A percentile compares a stretch with the other conserved stretches of the same genome.
These are phyloP conservation scores for Baccha elongata DNA, from an alignment of 2,888 invertebrate genomes.

Conservation along the genomic window DNA sequence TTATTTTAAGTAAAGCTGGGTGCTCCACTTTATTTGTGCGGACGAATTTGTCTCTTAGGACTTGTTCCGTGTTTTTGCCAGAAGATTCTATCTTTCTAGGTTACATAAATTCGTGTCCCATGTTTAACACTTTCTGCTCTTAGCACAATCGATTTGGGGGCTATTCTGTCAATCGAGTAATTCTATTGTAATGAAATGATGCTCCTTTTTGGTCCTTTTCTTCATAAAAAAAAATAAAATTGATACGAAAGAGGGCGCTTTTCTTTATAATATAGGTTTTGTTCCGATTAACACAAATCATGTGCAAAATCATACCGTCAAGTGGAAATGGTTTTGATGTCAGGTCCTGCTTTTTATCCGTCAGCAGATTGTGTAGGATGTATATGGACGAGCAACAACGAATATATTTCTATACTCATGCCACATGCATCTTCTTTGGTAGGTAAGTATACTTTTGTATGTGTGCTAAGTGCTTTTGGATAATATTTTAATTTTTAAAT, in stretches of 20 bases:
- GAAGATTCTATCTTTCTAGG: conserved; percentile 30
- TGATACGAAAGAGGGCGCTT: background rate
- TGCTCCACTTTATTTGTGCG: conserved; percentile 27
- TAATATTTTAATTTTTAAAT: conserved; percentile 71
- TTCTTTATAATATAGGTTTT: conserved; percentile 1
- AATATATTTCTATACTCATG: background rate
- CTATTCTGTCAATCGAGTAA: conserved; percentile 44
- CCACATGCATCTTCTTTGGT: background rate
- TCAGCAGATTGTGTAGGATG: conserved; percentile 55
- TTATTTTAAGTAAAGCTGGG: conserved; percentile 6
- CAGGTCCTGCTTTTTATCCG: conserved; percentile 62
- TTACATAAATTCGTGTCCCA: conserved; percentile 13
- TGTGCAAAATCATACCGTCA: conserved; percentile 68
- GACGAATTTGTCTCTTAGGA: conserved; percentile 20
- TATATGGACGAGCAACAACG: conserved; percentile 13
- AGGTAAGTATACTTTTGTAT: background rate
- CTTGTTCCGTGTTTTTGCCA: conserved; percentile 13
- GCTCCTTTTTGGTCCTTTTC: conserved; percentile 22
- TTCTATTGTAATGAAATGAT: conserved; percentile 34
- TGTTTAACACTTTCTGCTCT: conserved; percentile 21
- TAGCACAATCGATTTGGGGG: conserved; percentile 31
- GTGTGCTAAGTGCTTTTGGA: conserved; percentile 63
- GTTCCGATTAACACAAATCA: conserved; percentile 48
- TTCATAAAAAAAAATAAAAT: background rate
- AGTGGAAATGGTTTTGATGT: conserved; percentile 70